These are phyloP conservation scores for Drosophila biarmipes DNA, from an alignment of 1,140 invertebrate species.

Conservation along the genomic window DNA sequence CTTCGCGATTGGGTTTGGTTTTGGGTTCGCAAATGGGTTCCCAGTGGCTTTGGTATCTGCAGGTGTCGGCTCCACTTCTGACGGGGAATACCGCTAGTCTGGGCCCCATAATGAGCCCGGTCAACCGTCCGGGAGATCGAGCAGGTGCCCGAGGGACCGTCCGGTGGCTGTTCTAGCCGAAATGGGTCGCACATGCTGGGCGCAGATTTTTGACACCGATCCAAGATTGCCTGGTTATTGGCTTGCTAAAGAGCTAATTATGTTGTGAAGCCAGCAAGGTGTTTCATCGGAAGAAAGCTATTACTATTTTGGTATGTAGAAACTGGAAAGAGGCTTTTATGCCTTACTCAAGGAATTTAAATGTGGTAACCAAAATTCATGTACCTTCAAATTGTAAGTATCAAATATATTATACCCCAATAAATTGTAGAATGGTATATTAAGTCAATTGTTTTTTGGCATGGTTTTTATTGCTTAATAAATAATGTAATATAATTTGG, in stretches of 20 bases:
- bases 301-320: not conserved
- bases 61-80: slow-evolving; percentile 44
- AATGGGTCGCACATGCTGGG: slow-evolving; percentile 53
- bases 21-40: slow-evolving; percentile 13
- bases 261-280: not conserved
- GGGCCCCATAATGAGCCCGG: slow-evolving; percentile 42
- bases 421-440: no score
- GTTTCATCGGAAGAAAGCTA: slow-evolving; percentile 2
- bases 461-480: no score
- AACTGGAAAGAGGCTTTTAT: not conserved
- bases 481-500: no score
- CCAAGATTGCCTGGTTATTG: slow-evolving; percentile 15
- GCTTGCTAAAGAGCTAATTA: slow-evolving; percentile 30
- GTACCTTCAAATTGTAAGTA: no score
- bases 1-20: slow-evolving; percentile 47
- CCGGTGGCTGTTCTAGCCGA: slow-evolving; percentile 8
- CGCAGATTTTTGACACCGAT: slow-evolving; percentile 23
- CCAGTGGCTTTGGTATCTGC: slow-evolving; percentile 16
- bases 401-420: no score
- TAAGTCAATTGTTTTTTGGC: no score
- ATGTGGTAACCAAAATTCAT: no score
- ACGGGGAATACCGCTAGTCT: slow-evolving; percentile 38
- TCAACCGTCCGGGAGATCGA: slow-evolving; percentile 35
- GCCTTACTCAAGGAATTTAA: no score
- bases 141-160: slow-evolving; percentile 24